Percentiles rank a stretch among this genome's conserved stretches.
Evolutionary conservation across 2,113 vertebrate genomes (phyloP).

Genomic region (Apodemus speciosus): DNA sequence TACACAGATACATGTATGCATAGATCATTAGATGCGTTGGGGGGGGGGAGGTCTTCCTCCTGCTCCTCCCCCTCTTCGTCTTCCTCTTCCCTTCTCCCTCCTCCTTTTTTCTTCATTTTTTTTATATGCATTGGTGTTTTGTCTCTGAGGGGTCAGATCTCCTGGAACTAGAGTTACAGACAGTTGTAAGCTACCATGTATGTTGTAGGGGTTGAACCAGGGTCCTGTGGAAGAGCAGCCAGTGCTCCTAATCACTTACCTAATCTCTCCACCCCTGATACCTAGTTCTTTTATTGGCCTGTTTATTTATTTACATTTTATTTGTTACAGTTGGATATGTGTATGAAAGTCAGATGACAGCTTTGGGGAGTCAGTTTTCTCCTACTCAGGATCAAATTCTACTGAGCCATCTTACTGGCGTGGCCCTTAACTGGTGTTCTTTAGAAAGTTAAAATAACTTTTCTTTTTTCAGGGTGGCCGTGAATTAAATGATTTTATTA

Average conservation of each 20-base stretch:
- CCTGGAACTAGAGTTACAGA: neutral
- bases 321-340: neutral
- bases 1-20: neutral
- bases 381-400: neutral
- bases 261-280: neutral
- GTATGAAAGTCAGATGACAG: neutral
- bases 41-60: too few relatives aligned
- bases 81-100: too few relatives aligned
- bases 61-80: too few relatives aligned
- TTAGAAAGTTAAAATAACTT: constrained; percentile 58
- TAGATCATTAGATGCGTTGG: neutral
- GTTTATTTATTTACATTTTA: neutral
- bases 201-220: neutral
- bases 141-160: neutral
- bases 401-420: neutral
- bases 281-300: neutral
- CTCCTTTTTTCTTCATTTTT: neutral
- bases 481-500: constrained; percentile 95
- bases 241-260: neutral
- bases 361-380: neutral
- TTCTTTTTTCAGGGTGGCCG: constrained; percentile 92
- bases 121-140: neutral
- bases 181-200: neutral
- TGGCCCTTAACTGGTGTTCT: constrained; percentile 8
- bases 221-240: neutral